phyloP scores from a whole-genome alignment of 1,140 invertebrate species.

The Trichomalopsis sarcophagae region DNA sequence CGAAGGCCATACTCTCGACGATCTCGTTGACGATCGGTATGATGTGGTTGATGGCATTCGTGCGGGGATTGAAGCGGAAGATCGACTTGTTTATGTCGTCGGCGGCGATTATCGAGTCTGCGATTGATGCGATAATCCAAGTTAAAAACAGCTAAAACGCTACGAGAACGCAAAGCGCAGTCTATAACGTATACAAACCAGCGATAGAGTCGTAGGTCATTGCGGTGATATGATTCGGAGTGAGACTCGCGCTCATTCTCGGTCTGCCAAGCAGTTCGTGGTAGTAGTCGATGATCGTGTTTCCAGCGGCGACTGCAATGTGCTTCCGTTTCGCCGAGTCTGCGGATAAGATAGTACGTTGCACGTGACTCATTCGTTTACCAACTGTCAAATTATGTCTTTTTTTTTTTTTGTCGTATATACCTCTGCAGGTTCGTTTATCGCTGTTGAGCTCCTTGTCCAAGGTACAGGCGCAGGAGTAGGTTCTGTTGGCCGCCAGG shows the following conservation, averaged over 20 bases:
- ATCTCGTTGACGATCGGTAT: slow-evolving; percentile 73
- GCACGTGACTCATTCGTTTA: background rate
- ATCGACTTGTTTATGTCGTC: slow-evolving; percentile 57
- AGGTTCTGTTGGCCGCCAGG: slow-evolving; percentile 77
- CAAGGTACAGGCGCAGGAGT: slow-evolving; percentile 87
- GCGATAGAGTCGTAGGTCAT: slow-evolving; percentile 65
- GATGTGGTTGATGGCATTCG: slow-evolving; percentile 66
- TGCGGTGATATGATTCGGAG: slow-evolving; percentile 52
- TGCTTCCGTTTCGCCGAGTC: slow-evolving; percentile 49
- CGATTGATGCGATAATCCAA: background rate
- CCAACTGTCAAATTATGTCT: background rate
- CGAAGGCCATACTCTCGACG: slow-evolving; percentile 80
- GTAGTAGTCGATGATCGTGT: slow-evolving; percentile 65
- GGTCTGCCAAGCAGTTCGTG: slow-evolving; percentile 69
- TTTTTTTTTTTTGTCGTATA: background rate
- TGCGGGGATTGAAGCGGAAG: slow-evolving; percentile 66
- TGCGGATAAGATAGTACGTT: slow-evolving; percentile 20
- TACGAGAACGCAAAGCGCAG: too few species aligned
- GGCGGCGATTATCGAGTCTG: slow-evolving; percentile 55
- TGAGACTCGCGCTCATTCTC: slow-evolving; percentile 53
- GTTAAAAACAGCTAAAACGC: background rate
- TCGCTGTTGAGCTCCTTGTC: slow-evolving; percentile 78
- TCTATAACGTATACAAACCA: slow-evolving; percentile 55
- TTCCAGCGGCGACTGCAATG: slow-evolving; percentile 61
- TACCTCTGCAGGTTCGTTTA: slow-evolving; percentile 74